Base-by-base conservation (phyloP, 2,888 invertebrate species). In the Clusia tigrina region DNA sequence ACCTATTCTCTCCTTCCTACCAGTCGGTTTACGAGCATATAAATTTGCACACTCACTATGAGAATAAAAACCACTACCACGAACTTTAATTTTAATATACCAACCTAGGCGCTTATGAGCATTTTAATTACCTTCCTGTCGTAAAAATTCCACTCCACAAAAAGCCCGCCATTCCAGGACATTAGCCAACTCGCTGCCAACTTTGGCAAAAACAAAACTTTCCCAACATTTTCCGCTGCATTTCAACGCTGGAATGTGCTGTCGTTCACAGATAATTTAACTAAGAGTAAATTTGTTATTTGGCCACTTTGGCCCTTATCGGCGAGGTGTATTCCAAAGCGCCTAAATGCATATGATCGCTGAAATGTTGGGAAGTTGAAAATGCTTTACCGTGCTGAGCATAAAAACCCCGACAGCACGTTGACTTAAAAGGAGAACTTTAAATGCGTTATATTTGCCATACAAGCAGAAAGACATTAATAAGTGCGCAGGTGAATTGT, bases 321-420 rank as follows among this genome's bases (percentile, higher is more conserved):
- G 42, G 3, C n/a, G 3, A 42, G 9, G 9, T 42, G n/a, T 42
- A n/a, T 42, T 42, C 15, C 72, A 69, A 72, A 68, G 73, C 66
- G 72, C 66, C 76, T 76, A 78, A 78, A 77, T 78, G 76, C 71
- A 76, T 73, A 78, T 76, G 76, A 76, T 74, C 77, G 76, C 77
- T 77, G 76, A 77, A 78, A 76, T 70, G 70, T 68, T 69, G 22
- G 65, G 73, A 74, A 78, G 69, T 32, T 32, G 32, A 32, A 32
- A 32, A 32, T n/a, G n/a, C n/a, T n/a, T n/a, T n/a, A n/a, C n/a
- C n/a, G n/a, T n/a, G n/a, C n/a, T n/a, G n/a, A n/a, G n/a, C n/a
- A n/a, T n/a, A n/a, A n/a, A n/a, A n/a, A n/a, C n/a, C n/a, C n/a
- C n/a, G n/a, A n/a, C n/a, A n/a, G n/a, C n/a, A n/a, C n/a, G n/a